Percentiles rank a stretch among this genome's conserved stretches.
Evolutionary conservation across 1,140 invertebrate species (phyloP).

Genomic region (Lordiphosa mommai): DNA sequence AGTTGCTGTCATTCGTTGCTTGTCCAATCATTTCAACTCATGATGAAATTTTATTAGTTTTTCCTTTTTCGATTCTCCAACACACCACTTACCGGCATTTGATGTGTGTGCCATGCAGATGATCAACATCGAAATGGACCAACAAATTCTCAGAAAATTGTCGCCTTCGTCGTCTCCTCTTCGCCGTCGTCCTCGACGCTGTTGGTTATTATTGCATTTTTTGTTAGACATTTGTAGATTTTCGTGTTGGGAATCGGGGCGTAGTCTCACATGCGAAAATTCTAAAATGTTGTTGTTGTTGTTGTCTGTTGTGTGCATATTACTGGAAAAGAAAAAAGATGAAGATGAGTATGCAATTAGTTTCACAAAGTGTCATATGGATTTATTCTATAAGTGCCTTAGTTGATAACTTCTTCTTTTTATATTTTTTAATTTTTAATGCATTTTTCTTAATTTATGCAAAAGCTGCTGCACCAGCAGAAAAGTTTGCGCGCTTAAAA

Average conservation of each 20-base stretch:
- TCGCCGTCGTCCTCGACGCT: constrained; percentile 46
- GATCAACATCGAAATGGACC: constrained; percentile 46
- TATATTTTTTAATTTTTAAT: constrained; percentile 14
- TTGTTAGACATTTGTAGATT: constrained; percentile 50
- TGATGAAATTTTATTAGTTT: constrained; percentile 68
- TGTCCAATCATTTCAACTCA: constrained; percentile 62
- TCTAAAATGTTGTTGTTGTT: constrained; percentile 23
- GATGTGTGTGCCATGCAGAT: constrained; percentile 65
- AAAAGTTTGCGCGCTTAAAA: constrained; percentile 40
- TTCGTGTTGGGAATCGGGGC: constrained; percentile 28
- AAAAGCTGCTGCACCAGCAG: constrained; percentile 22
- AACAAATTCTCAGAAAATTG: constrained; percentile 25
- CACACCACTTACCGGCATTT: constrained; percentile 68
- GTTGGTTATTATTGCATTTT: constrained; percentile 64
- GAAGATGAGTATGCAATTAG: background rate
- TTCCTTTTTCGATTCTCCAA: background rate
- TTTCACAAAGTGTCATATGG: background rate
- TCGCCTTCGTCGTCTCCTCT: constrained; percentile 1
- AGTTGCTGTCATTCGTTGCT: constrained; percentile 44
- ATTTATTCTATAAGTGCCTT: constrained; percentile 13
- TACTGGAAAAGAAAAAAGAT: constrained; percentile 38
- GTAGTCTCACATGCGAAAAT: constrained; percentile 23
- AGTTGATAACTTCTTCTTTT: constrained; percentile 11
- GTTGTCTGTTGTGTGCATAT: constrained; percentile 43
- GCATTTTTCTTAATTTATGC: constrained; percentile 62